Conservation (phyloP, 1,140 invertebrate genomes). For the Drosophila athabasca region DNA sequence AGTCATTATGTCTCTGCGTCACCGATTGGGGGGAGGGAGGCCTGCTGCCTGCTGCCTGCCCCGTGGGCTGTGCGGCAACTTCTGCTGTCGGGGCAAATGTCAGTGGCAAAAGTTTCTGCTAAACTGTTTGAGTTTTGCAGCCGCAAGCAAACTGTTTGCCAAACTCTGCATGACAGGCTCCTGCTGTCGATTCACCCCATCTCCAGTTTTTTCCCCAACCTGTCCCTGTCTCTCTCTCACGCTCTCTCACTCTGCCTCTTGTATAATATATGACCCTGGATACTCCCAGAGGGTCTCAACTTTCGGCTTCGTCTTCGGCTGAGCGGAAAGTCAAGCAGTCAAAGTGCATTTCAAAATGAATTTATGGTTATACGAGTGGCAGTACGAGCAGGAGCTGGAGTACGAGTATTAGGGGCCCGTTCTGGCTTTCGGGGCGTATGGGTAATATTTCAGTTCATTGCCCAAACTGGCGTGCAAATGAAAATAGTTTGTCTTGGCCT, state of each 20-base stretch:
- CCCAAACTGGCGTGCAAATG: slow-evolving; percentile 44
- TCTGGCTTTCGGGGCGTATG: slow-evolving; percentile 51
- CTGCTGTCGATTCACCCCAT: slow-evolving; percentile 1
- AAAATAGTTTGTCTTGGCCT: slow-evolving; percentile 43
- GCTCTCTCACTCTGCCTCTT: neutral
- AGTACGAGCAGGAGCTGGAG: no score
- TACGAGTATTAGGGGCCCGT: slow-evolving; percentile 8
- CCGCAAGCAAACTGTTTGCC: slow-evolving; percentile 71
- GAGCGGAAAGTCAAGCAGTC: slow-evolving; percentile 73
- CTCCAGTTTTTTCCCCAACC: neutral
- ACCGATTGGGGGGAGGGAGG: slow-evolving; percentile 13
- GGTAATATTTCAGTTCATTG: slow-evolving; percentile 56
- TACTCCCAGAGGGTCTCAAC: slow-evolving; percentile 8
- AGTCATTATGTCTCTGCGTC: slow-evolving; percentile 67
- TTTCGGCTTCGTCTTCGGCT: slow-evolving; percentile 33
- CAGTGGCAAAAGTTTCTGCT: slow-evolving; percentile 61
- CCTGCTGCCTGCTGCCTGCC: neutral
- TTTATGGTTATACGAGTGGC: slow-evolving; percentile 33
- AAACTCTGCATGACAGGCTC: slow-evolving; percentile 55
- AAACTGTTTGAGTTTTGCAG: slow-evolving; percentile 63
- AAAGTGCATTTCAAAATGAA: slow-evolving; percentile 67
- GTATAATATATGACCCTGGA: slow-evolving; percentile 5
- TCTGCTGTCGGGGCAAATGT: slow-evolving; percentile 37
- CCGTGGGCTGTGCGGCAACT: slow-evolving; percentile 13
- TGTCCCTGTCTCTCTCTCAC: slow-evolving; percentile 12